Evolutionary conservation across 2,113 vertebrate genomes (phyloP).

Genomic region (Heterotilapia buettikoferi): DNA sequence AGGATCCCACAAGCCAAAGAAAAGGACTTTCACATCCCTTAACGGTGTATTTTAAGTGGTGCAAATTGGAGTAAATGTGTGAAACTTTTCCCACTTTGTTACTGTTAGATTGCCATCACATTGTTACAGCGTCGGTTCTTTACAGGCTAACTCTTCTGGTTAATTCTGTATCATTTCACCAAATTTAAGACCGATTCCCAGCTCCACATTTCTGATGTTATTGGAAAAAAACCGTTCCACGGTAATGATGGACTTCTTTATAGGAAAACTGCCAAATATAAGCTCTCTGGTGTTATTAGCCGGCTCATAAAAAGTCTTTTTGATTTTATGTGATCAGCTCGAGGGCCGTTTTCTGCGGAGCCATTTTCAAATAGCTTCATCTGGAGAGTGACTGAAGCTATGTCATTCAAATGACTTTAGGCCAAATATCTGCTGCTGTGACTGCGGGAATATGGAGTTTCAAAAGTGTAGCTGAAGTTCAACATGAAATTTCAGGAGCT

Average conservation of each 20-base stretch:
- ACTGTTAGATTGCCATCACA: not conserved
- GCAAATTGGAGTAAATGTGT: not conserved
- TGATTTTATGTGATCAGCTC: not conserved
- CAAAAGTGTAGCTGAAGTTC: not conserved
- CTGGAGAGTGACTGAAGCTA: not conserved
- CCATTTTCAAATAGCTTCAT: not conserved
- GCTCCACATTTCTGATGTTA: not conserved
- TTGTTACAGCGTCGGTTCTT: not conserved
- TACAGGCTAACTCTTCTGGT: not conserved
- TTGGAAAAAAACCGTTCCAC: accelerated
- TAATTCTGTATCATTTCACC: not conserved
- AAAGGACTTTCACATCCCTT: not conserved
- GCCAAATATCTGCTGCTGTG: not conserved
- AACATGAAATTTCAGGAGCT: not conserved
- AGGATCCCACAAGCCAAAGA: not conserved
- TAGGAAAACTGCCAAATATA: not conserved
- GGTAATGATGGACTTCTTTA: not conserved
- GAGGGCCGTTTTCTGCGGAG: not conserved
- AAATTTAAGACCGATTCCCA: not conserved
- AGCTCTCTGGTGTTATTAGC: not conserved
- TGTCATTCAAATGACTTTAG: not conserved
- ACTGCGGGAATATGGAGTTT: not conserved
- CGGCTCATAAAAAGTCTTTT: not conserved
- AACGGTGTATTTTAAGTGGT: not conserved
- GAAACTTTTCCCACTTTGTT: not conserved